Evolutionary conservation across 2,113 vertebrate genomes (phyloP), one percentile per base, ranked within the genome.

Genomic region (Grallaria varia): DNA sequence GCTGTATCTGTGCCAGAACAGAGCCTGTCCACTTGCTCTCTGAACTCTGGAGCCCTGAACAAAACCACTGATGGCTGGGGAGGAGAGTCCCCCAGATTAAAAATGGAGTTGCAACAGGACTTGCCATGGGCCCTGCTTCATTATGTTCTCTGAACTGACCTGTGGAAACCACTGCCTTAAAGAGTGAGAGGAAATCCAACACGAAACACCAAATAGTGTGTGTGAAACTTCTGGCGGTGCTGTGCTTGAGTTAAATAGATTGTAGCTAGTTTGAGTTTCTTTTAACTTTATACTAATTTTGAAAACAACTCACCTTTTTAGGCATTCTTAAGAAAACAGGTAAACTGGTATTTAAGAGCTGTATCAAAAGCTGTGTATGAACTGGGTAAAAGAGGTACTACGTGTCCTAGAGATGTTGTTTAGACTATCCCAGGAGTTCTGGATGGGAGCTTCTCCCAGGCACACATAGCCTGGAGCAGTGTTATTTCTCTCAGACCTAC

Each of bases 151-250:
- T 96, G 95, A 98, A 98, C 97, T 97, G 97, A 98, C 97, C 96
- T 98, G 97, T 98, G 98, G 98, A 98, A 98, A 99, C 99, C 98
- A 99, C 99, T 99, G 99, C 99, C 99, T 99, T 99, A 99, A 99
- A 98, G 98, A 99, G 93, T 97, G 98, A 97, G 97, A 98, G 98
- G 97, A 98, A 90, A 98, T 97, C 33, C 97, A 97, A 96, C 97
- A 53, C 33, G 94, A 96, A 97, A 98, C 98, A 98, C 98, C 98
- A 98, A 98, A 98, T 98, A 98, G 97, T 97, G 97, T 94, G 97
- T 96, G 97, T 97, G 97, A 92, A 96, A 97, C 94, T 97, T 97
- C 94, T 97, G 98, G 97, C 97, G 98, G 98, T 98, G 98, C 97
- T 98, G 98, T 97, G 97, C 87, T 98, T 97, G 97, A 95, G 95